Conservation (phyloP, 2,797 vertebrate species). For the Delichon dasypus region DNA sequence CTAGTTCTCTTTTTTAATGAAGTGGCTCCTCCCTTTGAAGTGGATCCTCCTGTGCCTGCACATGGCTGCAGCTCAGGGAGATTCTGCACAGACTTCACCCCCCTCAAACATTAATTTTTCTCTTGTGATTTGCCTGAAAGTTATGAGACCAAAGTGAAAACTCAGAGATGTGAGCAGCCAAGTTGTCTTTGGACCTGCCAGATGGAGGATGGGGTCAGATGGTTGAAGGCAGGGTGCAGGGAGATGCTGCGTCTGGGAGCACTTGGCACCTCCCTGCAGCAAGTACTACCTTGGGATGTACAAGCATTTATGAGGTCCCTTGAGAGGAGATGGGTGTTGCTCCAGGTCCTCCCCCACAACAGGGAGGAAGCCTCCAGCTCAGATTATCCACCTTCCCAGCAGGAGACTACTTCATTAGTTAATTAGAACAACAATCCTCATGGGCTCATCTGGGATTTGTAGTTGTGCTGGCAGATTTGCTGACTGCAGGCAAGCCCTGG, state of each 20-base stretch:
- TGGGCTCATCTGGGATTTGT: neutral
- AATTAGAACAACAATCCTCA: constrained; percentile 27
- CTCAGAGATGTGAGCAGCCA: neutral
- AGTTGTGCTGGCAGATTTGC: constrained; percentile 26
- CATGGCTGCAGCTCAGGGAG: neutral
- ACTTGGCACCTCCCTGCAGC: neutral
- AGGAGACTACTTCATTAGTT: neutral
- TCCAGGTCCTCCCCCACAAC: neutral
- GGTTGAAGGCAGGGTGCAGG: neutral
- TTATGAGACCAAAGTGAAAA: neutral
- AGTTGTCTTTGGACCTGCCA: neutral
- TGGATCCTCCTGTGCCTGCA: neutral
- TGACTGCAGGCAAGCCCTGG: neutral
- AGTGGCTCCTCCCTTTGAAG: constrained; percentile 5
- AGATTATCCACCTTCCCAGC: neutral
- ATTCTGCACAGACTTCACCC: neutral
- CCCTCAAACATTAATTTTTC: neutral
- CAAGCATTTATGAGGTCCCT: neutral
- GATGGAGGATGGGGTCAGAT: fast-evolving
- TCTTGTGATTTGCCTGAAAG: neutral
- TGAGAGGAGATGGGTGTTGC: neutral
- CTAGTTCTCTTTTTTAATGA: constrained; percentile 1
- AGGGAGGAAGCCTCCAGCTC: neutral
- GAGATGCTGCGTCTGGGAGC: neutral
- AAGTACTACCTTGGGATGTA: fast-evolving